Base-by-base conservation (phyloP, 2,113 vertebrate genomes). In the Paralichthys olivaceus region DNA sequence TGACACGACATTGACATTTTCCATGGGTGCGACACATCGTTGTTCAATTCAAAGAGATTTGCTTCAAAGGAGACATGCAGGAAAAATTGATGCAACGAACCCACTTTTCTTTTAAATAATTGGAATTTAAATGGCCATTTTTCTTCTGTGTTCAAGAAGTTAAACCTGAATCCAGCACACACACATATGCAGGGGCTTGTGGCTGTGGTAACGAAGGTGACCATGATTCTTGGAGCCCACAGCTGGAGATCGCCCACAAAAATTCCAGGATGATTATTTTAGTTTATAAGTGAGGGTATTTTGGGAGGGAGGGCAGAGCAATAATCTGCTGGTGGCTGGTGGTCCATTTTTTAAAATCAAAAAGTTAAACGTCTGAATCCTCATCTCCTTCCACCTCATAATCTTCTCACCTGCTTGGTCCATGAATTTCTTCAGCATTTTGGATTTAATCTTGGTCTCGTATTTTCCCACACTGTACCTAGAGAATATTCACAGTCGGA, bases 251-350 rank as follows among this genome's bases (percentile, higher is more conserved):
- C 14, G 3, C 22, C 68, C 70, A 73, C 70, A 81, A 45, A 86
- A 65, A 57, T 72, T 60, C 43, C 68, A 62, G n/a, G 11, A 54
- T 32, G 23, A 85, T 88, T 67, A 57, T 75, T 69, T 87, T 60
- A 0, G 47, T 53, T 49, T 14, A 53, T 56, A 65, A 62, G 43
- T 23, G n/a, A 37, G 13, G 7, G 20, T 47, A 14, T 34, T 72
- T 69, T 63, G 20, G 2, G 5, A 7, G 3, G 4, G 13, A 14
- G 32, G 49, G 65, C 11, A 15, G 25, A 13, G 76, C n/a, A n/a
- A 20, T 51, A 22, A 53, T 65, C 63, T 55, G 37, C 37, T 40
- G 11, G 9, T 40, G 37, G 37, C 72, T 45, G 54, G 68, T 72
- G 83, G 75, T 34, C 61, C n/a, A 37, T 59, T 77, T 37, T 64